A percentile compares a stretch with the other conserved stretches of the same genome.
phyloP scores from a whole-genome alignment of 1,140 invertebrate species.

The Drosophila takahashii region DNA sequence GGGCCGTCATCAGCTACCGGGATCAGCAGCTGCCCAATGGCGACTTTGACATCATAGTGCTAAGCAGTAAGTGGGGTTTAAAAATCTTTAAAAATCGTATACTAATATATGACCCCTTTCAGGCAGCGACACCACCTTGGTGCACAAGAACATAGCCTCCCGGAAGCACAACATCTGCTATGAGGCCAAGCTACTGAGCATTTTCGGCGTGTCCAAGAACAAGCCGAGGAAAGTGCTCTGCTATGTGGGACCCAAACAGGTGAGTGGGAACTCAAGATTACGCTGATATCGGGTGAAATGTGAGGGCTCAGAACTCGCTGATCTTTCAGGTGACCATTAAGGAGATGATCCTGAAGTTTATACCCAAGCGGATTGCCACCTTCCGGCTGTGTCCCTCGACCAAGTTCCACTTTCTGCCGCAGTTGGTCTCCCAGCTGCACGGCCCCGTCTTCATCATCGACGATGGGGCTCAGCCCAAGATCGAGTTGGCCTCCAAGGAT shows the following conservation, averaged over 20 bases:
- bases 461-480: slow-evolving; percentile 94
- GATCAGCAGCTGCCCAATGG: slow-evolving; percentile 93
- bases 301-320: slow-evolving; percentile 78
- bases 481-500: slow-evolving; percentile 92
- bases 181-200: slow-evolving; percentile 91
- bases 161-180: slow-evolving; percentile 94
- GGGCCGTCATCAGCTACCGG: slow-evolving; percentile 92
- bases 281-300: slow-evolving; percentile 39
- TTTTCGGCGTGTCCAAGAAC: slow-evolving; percentile 86
- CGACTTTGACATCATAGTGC: slow-evolving; percentile 96
- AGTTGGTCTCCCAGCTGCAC: slow-evolving; percentile 85
- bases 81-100: not conserved
- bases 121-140: slow-evolving; percentile 92
- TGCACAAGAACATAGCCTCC: slow-evolving; percentile 94
- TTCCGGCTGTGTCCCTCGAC: slow-evolving; percentile 96
- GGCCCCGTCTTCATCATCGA: slow-evolving; percentile 90
- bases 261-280: slow-evolving; percentile 59
- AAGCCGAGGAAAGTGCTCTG: slow-evolving; percentile 95
- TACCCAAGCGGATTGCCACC: slow-evolving; percentile 95
- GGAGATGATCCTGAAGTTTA: slow-evolving; percentile 96
- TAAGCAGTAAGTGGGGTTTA: slow-evolving; percentile 89
- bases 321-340: slow-evolving; percentile 92
- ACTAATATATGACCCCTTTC: not conserved
- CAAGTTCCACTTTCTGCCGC: slow-evolving; percentile 90
- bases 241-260: slow-evolving; percentile 92